Percentiles rank a stretch among this genome's conserved stretches.
These are phyloP conservation scores for Xestia ashworthii DNA, from an alignment of 2,888 invertebrate species.

Conservation along the genomic window DNA sequence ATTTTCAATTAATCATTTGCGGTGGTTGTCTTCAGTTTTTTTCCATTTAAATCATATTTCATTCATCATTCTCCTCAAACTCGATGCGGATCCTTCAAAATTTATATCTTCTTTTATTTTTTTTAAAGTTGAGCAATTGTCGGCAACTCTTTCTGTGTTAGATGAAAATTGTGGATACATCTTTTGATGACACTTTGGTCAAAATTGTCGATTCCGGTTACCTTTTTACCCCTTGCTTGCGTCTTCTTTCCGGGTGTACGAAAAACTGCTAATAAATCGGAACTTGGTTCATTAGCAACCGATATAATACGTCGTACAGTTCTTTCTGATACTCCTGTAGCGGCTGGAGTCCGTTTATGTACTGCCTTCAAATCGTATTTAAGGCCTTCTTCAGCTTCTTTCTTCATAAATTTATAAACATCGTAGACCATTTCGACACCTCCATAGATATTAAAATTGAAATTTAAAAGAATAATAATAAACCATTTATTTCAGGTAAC, in stretches of 20 bases:
- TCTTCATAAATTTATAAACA: conserved; percentile 53
- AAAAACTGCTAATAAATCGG: conserved; percentile 48
- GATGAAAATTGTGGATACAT: conserved; percentile 70
- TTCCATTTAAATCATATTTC: conserved; percentile 62
- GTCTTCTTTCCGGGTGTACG: conserved; percentile 68
- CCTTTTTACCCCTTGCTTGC: conserved; percentile 49
- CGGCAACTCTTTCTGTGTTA: conserved; percentile 66
- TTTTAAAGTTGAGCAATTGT: conserved; percentile 53
- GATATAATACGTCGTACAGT: conserved; percentile 43
- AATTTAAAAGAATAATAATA: too few species aligned
- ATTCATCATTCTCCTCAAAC: conserved; percentile 56
- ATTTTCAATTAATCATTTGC: conserved; percentile 5
- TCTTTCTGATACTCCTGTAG: conserved; percentile 50
- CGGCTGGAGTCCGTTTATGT: conserved; percentile 51
- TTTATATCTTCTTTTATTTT: conserved; percentile 51
- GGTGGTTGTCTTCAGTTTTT: conserved; percentile 47
- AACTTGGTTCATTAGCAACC: not conserved
- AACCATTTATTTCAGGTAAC: too few species aligned
- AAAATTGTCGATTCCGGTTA: conserved; percentile 67
- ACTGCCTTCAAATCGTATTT: too few species aligned
- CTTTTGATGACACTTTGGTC: conserved; percentile 69
- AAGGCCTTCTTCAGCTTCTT: conserved; percentile 46
- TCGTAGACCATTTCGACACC: conserved; percentile 46
- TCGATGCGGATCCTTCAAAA: conserved; percentile 56
- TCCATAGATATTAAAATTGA: too few species aligned